phyloP scores from a whole-genome alignment of 1,140 invertebrate species.

The Psix sp. region DNA sequence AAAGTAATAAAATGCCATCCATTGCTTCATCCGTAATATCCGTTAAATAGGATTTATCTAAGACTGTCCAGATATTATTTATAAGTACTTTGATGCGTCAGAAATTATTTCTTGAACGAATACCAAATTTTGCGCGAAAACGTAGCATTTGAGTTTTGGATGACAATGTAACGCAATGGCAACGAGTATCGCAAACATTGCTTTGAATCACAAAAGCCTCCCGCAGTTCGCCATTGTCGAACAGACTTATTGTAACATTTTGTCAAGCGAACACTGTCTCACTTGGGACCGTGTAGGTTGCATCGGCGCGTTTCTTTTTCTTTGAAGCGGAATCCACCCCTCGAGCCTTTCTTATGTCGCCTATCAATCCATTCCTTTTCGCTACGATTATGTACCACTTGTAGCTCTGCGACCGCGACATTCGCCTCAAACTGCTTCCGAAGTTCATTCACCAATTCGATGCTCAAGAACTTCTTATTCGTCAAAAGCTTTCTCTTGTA shows the following conservation, averaged over 20 bases:
- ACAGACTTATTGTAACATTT: slow-evolving; percentile 68
- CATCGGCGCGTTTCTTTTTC: slow-evolving; percentile 39
- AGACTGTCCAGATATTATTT: too few species aligned
- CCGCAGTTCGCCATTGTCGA: slow-evolving; percentile 70
- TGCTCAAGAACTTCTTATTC: slow-evolving; percentile 42
- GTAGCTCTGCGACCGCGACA: slow-evolving; percentile 62
- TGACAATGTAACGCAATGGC: slow-evolving; percentile 64
- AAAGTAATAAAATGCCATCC: too few species aligned
- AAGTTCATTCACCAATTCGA: slow-evolving; percentile 51
- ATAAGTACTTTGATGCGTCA: too few species aligned
- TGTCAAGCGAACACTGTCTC: slow-evolving; percentile 17
- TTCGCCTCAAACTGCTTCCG: slow-evolving; percentile 55
- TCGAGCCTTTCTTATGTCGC: slow-evolving; percentile 52
- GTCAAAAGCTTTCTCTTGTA: slow-evolving; percentile 47
- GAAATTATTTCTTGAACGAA: too few species aligned
- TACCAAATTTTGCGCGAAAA: too few species aligned
- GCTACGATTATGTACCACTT: slow-evolving; percentile 71
- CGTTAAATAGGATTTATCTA: too few species aligned
- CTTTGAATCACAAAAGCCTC: slow-evolving; percentile 74
- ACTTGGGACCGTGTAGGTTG: slow-evolving; percentile 2
- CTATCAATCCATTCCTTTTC: slow-evolving; percentile 72
- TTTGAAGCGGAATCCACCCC: slow-evolving; percentile 40
- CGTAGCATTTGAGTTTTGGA: slow-evolving; percentile 10
- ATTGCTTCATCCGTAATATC: too few species aligned
- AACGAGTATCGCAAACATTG: slow-evolving; percentile 74